phyloP scores from a whole-genome alignment of 2,888 invertebrate species.

The Machimus atricapillus region DNA sequence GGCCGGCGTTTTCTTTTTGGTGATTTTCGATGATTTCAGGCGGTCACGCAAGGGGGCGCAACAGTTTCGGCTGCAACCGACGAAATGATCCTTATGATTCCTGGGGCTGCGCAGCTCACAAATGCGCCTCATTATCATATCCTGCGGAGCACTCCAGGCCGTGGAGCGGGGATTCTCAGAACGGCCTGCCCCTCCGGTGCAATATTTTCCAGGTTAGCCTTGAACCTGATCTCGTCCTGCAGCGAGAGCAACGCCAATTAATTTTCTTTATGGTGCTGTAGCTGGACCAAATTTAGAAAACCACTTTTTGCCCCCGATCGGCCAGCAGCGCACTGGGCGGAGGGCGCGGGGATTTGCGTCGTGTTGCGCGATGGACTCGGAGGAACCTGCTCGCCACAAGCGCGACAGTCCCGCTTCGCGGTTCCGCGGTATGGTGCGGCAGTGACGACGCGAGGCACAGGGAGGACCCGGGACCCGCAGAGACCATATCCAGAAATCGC shows the following conservation, averaged over 20 bases:
- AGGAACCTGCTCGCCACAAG: background rate
- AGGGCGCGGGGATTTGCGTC: background rate
- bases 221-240: constrained; percentile 38
- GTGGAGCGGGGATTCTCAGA: constrained; percentile 2
- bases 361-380: background rate
- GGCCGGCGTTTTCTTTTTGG: background rate
- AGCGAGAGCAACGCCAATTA: constrained; percentile 22
- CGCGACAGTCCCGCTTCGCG: background rate
- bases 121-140: constrained; percentile 7
- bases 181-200: background rate
- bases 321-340: background rate
- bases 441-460: background rate
- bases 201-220: constrained; percentile 31
- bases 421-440: background rate
- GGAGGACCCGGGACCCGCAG: background rate
- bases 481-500: constrained; percentile 22
- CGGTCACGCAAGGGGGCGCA: background rate
- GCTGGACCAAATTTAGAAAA: constrained; percentile 39
- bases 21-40: background rate
- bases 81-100: constrained; percentile 34
- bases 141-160: background rate
- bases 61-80: background rate
- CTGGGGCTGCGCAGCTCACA: background rate
- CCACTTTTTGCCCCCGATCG: constrained; percentile 12
- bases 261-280: constrained; percentile 36